phyloP scores from a whole-genome alignment of 2,113 vertebrate genomes.

The Vireo altiloquus region DNA sequence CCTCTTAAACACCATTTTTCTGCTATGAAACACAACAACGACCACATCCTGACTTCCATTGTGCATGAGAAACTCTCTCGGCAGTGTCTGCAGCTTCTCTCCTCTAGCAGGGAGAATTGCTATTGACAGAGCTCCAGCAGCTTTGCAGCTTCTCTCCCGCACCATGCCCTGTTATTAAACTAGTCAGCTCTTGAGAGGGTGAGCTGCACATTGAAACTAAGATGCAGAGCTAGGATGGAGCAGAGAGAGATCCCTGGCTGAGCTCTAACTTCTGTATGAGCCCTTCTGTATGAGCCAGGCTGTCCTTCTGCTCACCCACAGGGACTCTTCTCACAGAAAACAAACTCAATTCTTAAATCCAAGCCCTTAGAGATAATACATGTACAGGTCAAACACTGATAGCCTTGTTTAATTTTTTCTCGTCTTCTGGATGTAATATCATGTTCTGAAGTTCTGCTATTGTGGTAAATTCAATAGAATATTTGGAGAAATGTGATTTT shows the following conservation, averaged over 20 bases:
- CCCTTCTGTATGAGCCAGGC: neutral
- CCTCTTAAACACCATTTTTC: neutral
- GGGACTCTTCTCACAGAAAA: neutral
- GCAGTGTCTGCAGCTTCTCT: neutral
- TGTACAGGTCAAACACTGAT: neutral
- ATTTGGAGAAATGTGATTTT: neutral
- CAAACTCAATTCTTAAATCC: neutral
- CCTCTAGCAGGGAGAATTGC: neutral
- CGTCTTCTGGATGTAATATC: neutral
- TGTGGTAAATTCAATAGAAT: neutral
- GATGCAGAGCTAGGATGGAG: neutral
- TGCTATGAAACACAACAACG: neutral
- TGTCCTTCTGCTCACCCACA: neutral
- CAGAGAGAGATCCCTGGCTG: neutral
- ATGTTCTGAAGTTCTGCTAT: neutral
- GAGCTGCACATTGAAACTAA: neutral
- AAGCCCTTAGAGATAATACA: neutral
- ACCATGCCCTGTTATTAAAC: neutral
- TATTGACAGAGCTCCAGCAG: neutral
- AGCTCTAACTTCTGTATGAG: neutral
- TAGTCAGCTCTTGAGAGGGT: neutral
- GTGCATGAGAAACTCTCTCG: neutral
- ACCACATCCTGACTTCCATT: neutral
- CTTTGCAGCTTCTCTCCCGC: neutral
- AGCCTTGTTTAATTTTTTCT: neutral